These are phyloP conservation scores for Caranx ignobilis DNA, from an alignment of 2,113 vertebrate species.

Conservation along the genomic window DNA sequence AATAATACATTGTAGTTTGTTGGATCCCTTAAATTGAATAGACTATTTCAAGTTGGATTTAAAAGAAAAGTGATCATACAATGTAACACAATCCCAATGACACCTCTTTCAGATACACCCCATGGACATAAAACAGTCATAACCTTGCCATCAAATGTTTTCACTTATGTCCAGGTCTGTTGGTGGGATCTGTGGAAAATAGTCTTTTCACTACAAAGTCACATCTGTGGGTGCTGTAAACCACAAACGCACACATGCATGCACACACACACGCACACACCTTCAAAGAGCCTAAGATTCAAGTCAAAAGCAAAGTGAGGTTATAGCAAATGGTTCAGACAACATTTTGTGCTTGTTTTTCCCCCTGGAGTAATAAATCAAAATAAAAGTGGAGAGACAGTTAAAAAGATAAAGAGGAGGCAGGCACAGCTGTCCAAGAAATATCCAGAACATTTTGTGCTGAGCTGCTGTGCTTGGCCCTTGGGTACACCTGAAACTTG, in stretches of 20 bases:
- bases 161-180: slow-evolving; percentile 41
- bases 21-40: not conserved
- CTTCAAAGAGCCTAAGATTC: slow-evolving; percentile 18
- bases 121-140: slow-evolving; percentile 12
- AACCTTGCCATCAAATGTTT: slow-evolving; percentile 56
- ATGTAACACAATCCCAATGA: slow-evolving; percentile 51
- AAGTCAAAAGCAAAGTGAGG: slow-evolving; percentile 34
- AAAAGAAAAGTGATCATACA: slow-evolving; percentile 40
- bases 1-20: not conserved
- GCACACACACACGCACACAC: slow-evolving; percentile 22
- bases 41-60: not conserved
- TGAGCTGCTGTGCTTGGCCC: slow-evolving; percentile 38
- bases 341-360: slow-evolving; percentile 40
- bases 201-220: slow-evolving; percentile 42
- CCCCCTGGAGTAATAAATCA: slow-evolving; percentile 61
- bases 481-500: slow-evolving; percentile 57
- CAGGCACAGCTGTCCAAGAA: slow-evolving; percentile 52
- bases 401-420: slow-evolving; percentile 38
- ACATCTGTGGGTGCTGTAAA: slow-evolving; percentile 69
- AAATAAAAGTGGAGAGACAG: slow-evolving; percentile 32
- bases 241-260: slow-evolving; percentile 13
- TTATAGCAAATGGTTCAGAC: slow-evolving; percentile 55
- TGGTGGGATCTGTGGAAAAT: slow-evolving; percentile 66
- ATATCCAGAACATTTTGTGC: slow-evolving; percentile 72
- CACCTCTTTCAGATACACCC: slow-evolving; percentile 52